Percentiles rank a stretch among this genome's conserved stretches.
Evolutionary conservation across 1,140 invertebrate genomes (phyloP).

Genomic region (Colletes gigas): DNA sequence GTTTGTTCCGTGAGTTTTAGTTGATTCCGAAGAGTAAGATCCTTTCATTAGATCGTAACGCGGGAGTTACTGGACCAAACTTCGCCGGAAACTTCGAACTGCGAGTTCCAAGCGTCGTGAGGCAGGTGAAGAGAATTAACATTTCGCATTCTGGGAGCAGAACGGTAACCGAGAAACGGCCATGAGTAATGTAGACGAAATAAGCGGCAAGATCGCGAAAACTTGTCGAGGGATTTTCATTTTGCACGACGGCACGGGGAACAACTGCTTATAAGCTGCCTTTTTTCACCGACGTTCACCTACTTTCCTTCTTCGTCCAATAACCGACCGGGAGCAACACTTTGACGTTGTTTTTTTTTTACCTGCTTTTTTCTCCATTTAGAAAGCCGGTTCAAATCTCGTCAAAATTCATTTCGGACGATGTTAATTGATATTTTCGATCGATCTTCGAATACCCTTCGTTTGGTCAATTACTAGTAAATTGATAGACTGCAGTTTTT

Average conservation of each 20-base stretch:
- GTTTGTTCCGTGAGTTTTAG: neutral
- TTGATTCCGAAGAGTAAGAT: neutral
- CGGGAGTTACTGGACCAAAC: neutral
- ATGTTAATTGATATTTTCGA: no score
- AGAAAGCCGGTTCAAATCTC: no score
- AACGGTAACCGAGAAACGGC: neutral
- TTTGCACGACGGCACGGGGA: neutral
- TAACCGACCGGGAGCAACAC: constrained; percentile 4
- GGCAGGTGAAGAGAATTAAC: constrained; percentile 46
- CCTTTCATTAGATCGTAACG: neutral
- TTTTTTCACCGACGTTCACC: constrained; percentile 1
- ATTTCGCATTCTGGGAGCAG: neutral
- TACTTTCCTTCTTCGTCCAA: constrained; percentile 15
- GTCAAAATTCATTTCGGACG: no score
- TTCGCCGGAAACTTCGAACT: constrained; percentile 38
- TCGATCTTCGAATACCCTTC: no score
- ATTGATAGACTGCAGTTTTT: no score
- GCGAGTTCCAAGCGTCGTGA: constrained; percentile 44
- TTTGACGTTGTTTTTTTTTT: constrained; percentile 2
- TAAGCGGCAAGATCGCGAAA: constrained; percentile 16
- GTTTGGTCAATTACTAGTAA: no score
- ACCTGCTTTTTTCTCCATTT: neutral
- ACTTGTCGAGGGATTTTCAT: constrained; percentile 30
- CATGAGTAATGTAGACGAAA: constrained; percentile 39
- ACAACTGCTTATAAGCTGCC: constrained; percentile 26